phyloP scores from a whole-genome alignment of 1,140 invertebrate genomes.

The Pseudomyrmex cubaensis region DNA sequence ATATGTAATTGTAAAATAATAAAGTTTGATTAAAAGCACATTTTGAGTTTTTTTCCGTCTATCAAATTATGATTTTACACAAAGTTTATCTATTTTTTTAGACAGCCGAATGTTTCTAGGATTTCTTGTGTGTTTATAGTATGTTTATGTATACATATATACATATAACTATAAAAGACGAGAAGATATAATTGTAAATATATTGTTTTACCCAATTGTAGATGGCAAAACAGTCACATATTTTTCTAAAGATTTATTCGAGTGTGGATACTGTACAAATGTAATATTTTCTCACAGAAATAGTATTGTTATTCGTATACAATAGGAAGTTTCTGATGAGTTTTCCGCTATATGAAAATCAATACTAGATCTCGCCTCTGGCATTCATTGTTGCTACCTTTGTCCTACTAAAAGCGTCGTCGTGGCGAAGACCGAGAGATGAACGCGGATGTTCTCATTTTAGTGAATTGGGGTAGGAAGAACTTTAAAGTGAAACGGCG shows the following conservation, averaged over 20 bases:
- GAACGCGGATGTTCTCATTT: slow-evolving; percentile 4
- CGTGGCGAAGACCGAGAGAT: slow-evolving; percentile 31
- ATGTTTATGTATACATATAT: no score
- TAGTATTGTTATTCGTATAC: not conserved
- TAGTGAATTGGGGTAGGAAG: slow-evolving; percentile 61
- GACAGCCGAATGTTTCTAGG: no score
- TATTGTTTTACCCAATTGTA: not conserved
- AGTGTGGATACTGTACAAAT: not conserved
- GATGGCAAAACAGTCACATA: no score
- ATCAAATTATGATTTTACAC: no score
- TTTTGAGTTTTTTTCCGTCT: no score
- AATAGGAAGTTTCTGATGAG: slow-evolving; percentile 35
- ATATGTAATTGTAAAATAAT: no score
- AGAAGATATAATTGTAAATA: not conserved
- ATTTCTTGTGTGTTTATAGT: no score
- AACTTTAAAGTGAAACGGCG: slow-evolving; percentile 34
- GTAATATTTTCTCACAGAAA: not conserved
- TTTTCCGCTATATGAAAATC: slow-evolving; percentile 59
- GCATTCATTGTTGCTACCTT: slow-evolving; percentile 50
- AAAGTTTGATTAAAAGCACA: no score
- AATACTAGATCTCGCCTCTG: slow-evolving; percentile 46
- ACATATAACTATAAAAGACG: not conserved
- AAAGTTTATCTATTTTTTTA: no score
- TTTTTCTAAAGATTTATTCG: not conserved
- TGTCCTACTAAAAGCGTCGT: slow-evolving; percentile 51